Conservation (phyloP, 2,888 invertebrate species). For the Rhagium mordax region DNA sequence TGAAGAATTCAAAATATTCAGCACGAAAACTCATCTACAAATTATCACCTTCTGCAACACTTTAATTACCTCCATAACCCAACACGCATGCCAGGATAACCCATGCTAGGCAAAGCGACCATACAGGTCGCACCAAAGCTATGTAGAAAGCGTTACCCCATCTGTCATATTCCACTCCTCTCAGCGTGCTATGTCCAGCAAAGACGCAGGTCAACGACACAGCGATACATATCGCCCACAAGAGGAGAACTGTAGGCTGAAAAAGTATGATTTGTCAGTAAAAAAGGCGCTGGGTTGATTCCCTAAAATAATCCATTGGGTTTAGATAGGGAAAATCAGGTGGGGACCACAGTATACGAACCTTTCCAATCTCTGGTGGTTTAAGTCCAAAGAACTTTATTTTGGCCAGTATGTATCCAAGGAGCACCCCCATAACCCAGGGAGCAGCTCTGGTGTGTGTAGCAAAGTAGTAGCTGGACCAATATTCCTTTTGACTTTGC, state of each 20-base stretch:
- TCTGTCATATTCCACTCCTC: conserved; percentile 41
- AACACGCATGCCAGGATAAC: conserved; percentile 69
- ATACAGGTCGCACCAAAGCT: conserved; percentile 67
- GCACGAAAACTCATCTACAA: too few relatives aligned
- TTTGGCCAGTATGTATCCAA: conserved; percentile 51
- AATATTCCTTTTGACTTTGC: too few relatives aligned
- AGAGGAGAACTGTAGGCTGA: neutral
- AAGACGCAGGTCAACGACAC: conserved; percentile 47
- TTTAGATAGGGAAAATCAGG: too few relatives aligned
- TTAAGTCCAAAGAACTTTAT: conserved; percentile 35
- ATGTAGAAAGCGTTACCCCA: conserved; percentile 50
- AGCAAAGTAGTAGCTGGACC: conserved; percentile 47
- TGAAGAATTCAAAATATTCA: too few relatives aligned
- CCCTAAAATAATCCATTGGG: too few relatives aligned
- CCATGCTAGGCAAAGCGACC: conserved; percentile 70
- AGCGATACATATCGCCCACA: conserved; percentile 31
- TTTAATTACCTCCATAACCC: conserved; percentile 71
- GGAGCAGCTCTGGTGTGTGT: conserved; percentile 53
- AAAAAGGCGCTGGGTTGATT: neutral
- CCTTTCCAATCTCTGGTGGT: conserved; percentile 23
- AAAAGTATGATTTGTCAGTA: too few relatives aligned
- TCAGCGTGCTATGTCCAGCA: conserved; percentile 47
- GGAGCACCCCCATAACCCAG: conserved; percentile 54
- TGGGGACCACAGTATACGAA: conserved; percentile 25
- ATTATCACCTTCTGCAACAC: too few relatives aligned